These are phyloP conservation scores for Rhombomys opimus DNA, from an alignment of 2,113 vertebrate genomes.

Conservation along the genomic window DNA sequence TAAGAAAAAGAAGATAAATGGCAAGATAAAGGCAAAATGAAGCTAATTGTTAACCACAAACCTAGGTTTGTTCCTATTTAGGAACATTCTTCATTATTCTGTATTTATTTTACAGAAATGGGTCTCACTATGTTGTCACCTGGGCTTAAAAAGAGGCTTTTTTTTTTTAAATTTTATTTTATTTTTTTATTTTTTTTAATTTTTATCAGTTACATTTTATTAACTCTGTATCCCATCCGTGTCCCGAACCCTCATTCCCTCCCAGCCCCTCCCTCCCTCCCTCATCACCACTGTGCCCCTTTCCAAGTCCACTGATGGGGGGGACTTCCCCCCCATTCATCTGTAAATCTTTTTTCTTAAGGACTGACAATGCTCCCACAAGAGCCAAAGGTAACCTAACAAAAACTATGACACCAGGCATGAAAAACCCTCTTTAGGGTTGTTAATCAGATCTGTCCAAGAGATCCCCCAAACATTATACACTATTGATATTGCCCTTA, in stretches of 20 bases:
- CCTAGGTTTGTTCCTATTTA: not conserved
- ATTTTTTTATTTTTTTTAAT: too few species aligned
- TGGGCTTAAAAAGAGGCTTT: too few species aligned
- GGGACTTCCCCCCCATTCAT: too few species aligned
- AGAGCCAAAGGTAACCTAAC: not conserved
- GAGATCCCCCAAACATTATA: not conserved
- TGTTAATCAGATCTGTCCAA: not conserved
- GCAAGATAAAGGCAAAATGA: not conserved
- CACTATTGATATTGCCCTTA: not conserved
- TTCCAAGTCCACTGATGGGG: too few species aligned
- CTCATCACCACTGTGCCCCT: too few species aligned
- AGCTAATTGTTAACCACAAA: not conserved
- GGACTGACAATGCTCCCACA: not conserved
- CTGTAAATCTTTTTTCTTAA: not conserved
- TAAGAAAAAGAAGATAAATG: not conserved
- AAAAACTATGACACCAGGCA: not conserved
- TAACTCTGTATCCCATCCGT: too few species aligned
- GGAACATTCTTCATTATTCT: not conserved
- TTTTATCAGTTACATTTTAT: too few species aligned
- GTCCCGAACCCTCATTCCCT: too few species aligned
- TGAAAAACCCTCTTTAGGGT: not conserved
- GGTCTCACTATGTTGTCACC: not conserved
- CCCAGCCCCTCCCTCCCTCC: too few species aligned
- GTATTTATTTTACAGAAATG: not conserved
- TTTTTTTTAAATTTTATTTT: too few species aligned